A percentile compares a stretch with the other conserved stretches of the same genome.
phyloP scores from a whole-genome alignment of 1,140 invertebrate species.

The Tetragnatha versicolor region DNA sequence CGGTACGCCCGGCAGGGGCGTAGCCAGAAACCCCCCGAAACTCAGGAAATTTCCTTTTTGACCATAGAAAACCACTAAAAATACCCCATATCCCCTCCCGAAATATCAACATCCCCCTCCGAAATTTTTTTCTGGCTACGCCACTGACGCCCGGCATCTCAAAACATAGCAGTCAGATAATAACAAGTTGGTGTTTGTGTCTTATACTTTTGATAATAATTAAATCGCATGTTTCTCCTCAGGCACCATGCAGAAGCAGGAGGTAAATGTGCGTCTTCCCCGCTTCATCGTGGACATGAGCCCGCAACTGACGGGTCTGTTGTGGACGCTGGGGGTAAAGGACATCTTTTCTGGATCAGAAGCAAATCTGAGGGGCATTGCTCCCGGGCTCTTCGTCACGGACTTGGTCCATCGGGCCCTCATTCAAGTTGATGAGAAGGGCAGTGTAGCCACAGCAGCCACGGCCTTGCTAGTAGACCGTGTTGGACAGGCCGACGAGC shows the following conservation, averaged over 20 bases:
- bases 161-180: too few species aligned
- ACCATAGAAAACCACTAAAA: too few species aligned
- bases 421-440: slow-evolving; percentile 57
- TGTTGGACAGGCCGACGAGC: slow-evolving; percentile 54
- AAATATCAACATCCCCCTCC: too few species aligned
- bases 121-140: too few species aligned
- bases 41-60: too few species aligned
- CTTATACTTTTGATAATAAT: too few species aligned
- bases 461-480: slow-evolving; percentile 55
- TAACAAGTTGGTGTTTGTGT: too few species aligned
- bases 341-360: slow-evolving; percentile 57
- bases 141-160: too few species aligned
- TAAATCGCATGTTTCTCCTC: neutral
- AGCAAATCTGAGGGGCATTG: slow-evolving; percentile 59
- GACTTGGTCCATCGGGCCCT: slow-evolving; percentile 58
- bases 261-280: slow-evolving; percentile 80
- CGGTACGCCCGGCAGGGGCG: too few species aligned
- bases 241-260: slow-evolving; percentile 59
- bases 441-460: slow-evolving; percentile 57
- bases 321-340: slow-evolving; percentile 58
- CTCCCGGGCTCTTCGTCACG: slow-evolving; percentile 24
- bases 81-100: too few species aligned
- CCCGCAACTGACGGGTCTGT: slow-evolving; percentile 49
- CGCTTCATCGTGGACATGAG: slow-evolving; percentile 79
- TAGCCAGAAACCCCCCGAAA: too few species aligned